Conservation (phyloP, 2,113 vertebrate genomes). For the Saiga tatarica region DNA sequence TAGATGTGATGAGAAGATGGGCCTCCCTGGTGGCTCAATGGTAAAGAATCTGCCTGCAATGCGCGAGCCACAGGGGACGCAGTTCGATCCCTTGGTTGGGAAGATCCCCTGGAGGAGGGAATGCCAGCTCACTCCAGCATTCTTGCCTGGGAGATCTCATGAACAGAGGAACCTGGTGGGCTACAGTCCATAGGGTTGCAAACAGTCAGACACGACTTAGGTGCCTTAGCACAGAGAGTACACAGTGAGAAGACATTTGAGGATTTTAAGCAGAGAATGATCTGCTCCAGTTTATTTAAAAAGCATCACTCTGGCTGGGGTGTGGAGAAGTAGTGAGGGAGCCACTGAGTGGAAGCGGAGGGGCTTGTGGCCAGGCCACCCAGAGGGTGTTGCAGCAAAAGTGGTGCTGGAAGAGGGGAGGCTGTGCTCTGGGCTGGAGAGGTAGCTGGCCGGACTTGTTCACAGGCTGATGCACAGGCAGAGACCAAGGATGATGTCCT, state of each 20-base stretch:
- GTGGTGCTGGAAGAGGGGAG: neutral
- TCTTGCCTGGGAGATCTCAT: neutral
- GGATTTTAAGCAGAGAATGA: neutral
- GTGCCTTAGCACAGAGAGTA: neutral
- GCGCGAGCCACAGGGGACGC: fast-evolving
- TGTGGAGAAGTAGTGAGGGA: neutral
- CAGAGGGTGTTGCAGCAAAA: no score
- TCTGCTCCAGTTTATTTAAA: neutral
- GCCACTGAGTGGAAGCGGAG: neutral
- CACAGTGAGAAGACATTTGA: neutral
- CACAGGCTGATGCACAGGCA: neutral
- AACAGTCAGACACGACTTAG: fast-evolving
- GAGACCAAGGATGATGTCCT: neutral
- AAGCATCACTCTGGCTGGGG: neutral
- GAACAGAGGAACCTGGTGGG: neutral
- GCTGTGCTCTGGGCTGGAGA: neutral
- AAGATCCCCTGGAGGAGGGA: neutral
- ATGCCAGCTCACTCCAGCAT: neutral
- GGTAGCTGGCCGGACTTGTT: fast-evolving
- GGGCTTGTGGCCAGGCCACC: neutral
- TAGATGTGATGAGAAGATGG: neutral
- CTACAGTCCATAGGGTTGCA: neutral
- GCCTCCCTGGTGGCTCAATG: neutral
- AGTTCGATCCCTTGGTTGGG: neutral
- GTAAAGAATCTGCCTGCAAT: neutral